phyloP scores from a whole-genome alignment of 2,113 vertebrate genomes.

The Menura novaehollandiae region DNA sequence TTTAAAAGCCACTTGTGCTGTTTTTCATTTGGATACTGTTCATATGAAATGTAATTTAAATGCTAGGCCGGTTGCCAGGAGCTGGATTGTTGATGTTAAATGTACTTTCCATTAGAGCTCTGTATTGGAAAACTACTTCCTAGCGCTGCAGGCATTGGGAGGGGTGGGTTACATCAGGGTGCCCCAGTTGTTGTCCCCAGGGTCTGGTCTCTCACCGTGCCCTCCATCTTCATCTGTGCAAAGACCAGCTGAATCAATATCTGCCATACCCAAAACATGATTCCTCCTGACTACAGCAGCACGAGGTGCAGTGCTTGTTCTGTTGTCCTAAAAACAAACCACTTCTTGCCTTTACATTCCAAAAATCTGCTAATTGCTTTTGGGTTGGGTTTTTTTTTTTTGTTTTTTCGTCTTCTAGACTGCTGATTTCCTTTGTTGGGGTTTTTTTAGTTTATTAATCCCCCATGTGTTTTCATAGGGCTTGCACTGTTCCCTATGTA shows the following conservation, averaged over 20 bases:
- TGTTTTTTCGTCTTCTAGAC: neutral
- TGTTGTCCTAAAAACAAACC: neutral
- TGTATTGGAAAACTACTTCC: constrained; percentile 53
- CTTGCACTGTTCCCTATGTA: neutral
- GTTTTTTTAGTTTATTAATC: neutral
- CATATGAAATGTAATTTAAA: constrained; percentile 37
- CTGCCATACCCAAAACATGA: neutral
- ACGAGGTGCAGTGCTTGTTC: neutral
- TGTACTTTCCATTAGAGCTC: constrained; percentile 58
- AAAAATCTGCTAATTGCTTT: neutral
- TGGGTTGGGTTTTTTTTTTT: too few relatives aligned
- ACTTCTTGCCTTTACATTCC: neutral
- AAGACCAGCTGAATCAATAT: neutral
- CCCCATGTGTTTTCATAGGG: neutral
- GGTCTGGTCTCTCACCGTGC: neutral
- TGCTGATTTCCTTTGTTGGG: neutral
- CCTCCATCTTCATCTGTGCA: neutral
- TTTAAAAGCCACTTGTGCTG: constrained; percentile 9
- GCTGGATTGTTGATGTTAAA: constrained; percentile 23
- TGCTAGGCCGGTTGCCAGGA: constrained; percentile 32
- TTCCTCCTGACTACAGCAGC: neutral
- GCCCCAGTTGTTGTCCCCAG: neutral
- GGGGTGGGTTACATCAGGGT: neutral
- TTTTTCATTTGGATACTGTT: constrained; percentile 6
- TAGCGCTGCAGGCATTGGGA: neutral